Evolutionary conservation across 2,113 vertebrate species (phyloP), one percentile per base, ranked within the genome.

Genomic region (Hypocryptadius cinnamomeus): DNA sequence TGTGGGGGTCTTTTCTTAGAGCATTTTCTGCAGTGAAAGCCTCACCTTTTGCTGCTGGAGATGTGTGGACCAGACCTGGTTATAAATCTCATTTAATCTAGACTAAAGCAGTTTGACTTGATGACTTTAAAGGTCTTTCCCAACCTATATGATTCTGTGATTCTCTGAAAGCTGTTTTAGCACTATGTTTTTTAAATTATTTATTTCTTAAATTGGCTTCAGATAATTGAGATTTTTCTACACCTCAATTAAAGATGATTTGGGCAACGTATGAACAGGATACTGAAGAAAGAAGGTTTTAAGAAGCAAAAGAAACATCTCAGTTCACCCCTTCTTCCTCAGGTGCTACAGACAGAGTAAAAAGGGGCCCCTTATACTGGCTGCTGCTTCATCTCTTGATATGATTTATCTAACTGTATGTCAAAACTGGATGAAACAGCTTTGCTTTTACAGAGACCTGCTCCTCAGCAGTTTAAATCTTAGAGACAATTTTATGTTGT

Each of bases 371-470:
- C 37, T 45, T 37, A 42, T 37, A 44, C 3, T 85, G 54, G 33
- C 71, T 77, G 47, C 39, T 63, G 39, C 31, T 77, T 85, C 39
- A 44, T 54, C 50, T 73, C 66, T 76, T 73, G 30, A 59, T 70
- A 30, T 56, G 45, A 77, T 89, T 92, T 85, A 85, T 60, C 9
- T 78, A 64, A 68, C 44, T 37, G 7, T 91, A 47, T 61, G 33
- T 89, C 42, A 87, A 85, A 96, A 92, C 50, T 70, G 35, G 17
- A 15, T 87, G 71, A 83, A 90, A 91, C 39, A 90, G 31, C 51
- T 84, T 76, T 47, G 7, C 13, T 91, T 87, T 73, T 78, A 79
- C 47, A 79, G n/a, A 76, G 48, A 66, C 35, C 33, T 35, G 37
- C 37, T 76, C 35, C 35, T 71, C 7, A 6, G 33, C 30, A 44